Evolutionary conservation across 2,888 invertebrate species (phyloP).

Genomic region (Stegophylla sp.): DNA sequence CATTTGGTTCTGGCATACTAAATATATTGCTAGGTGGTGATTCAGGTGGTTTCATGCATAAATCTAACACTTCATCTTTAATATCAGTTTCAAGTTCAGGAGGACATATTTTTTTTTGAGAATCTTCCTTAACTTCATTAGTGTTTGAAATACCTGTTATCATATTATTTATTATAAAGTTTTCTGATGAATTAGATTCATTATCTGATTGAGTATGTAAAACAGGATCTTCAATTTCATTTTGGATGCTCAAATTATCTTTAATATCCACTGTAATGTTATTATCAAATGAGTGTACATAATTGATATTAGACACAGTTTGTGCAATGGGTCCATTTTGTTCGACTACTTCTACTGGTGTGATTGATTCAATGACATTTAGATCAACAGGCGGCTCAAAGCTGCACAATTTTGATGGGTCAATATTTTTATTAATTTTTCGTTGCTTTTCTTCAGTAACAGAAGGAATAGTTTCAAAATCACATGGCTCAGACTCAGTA

Average conservation of each 20-base stretch:
- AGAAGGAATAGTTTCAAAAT: conserved; percentile 67
- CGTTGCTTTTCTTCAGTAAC: conserved; percentile 50
- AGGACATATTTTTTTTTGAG: not conserved
- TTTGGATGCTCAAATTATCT: not conserved
- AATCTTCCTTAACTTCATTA: not conserved
- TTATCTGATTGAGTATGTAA: not conserved
- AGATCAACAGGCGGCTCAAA: not conserved
- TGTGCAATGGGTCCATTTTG: not conserved
- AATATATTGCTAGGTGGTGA: conserved; percentile 1
- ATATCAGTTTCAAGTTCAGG: not conserved
- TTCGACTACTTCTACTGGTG: not conserved
- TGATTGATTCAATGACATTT: not conserved
- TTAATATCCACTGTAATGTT: not conserved
- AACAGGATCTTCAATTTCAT: not conserved
- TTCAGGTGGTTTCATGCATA: conserved; percentile 28
- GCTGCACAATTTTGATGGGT: conserved; percentile 7
- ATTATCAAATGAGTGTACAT: not conserved
- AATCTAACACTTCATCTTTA: conserved; percentile 28
- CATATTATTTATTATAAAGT: not conserved
- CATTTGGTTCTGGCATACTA: conserved; percentile 21
- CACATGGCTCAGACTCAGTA: conserved; percentile 87
- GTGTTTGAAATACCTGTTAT: not conserved
- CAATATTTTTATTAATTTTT: conserved; percentile 36
- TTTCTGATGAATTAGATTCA: conserved; percentile 12
- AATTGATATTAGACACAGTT: not conserved